Evolutionary conservation across 2,113 vertebrate species (phyloP).

Genomic region (Eudorcas thomsonii): DNA sequence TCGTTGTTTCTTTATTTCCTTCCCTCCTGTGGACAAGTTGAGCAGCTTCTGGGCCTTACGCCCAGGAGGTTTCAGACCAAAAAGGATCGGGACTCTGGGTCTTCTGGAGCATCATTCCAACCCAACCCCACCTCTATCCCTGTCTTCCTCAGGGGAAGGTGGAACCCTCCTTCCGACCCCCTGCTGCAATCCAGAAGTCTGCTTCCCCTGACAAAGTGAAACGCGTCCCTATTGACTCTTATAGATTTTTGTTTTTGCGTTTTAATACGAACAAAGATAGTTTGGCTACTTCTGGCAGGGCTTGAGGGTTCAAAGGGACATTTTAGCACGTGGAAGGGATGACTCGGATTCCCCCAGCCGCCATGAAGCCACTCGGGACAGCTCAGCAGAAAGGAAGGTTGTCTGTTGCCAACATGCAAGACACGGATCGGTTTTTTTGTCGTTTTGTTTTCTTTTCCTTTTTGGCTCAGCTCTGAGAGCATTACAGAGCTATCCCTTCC

Average conservation of each 20-base stretch:
- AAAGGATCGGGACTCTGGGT: background rate
- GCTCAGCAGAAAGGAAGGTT: slow-evolving; percentile 24
- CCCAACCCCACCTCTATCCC: background rate
- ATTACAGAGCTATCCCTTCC: slow-evolving; percentile 49
- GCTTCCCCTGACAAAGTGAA: background rate
- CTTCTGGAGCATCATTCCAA: background rate
- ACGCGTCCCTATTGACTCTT: background rate
- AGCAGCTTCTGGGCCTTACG: background rate
- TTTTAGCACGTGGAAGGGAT: slow-evolving; percentile 24
- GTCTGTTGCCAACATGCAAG: slow-evolving; percentile 48
- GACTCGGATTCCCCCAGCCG: background rate
- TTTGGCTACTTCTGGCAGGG: background rate
- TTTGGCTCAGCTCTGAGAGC: slow-evolving; percentile 53
- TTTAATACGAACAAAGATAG: background rate
- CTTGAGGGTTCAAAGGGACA: background rate
- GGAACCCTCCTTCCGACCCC: background rate
- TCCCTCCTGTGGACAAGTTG: background rate
- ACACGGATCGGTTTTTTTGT: slow-evolving; percentile 33
- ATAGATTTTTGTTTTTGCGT: background rate
- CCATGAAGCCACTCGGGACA: slow-evolving; percentile 21
- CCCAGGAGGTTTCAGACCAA: background rate
- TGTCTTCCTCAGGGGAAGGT: background rate
- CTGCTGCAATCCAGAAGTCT: background rate
- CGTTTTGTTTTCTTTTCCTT: slow-evolving; percentile 49
- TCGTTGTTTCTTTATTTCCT: slow-evolving; percentile 62